These are phyloP conservation scores for Cricetomys ansorgei DNA, from an alignment of 2,113 vertebrate genomes.

Conservation along the genomic window DNA sequence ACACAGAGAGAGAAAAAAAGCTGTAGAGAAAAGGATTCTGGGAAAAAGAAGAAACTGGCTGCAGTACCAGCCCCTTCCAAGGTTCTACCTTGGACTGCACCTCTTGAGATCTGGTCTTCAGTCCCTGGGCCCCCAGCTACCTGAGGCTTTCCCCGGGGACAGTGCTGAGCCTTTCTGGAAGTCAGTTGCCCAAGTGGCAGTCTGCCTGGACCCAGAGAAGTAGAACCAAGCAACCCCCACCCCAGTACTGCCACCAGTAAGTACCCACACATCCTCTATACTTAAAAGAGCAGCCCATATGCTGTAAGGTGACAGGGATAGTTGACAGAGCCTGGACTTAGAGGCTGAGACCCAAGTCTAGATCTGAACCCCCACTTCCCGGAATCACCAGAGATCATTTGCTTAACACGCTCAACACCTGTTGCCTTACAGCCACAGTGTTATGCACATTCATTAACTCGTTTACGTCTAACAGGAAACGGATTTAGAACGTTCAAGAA, in stretches of 20 bases:
- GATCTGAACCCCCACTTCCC: background rate
- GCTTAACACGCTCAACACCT: no score
- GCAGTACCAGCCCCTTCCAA: background rate
- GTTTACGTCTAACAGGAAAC: background rate
- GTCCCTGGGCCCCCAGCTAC: background rate
- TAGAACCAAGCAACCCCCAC: background rate
- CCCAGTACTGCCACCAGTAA: background rate
- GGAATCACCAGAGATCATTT: background rate
- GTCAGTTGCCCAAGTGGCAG: background rate
- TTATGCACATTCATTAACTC: no score
- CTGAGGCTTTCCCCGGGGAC: background rate
- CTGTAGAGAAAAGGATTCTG: slow-evolving; percentile 76
- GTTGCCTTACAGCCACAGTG: background rate
- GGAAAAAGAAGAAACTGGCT: slow-evolving; percentile 72
- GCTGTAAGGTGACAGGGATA: background rate
- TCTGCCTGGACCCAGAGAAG: background rate
- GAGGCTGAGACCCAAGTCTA: background rate
- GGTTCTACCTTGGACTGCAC: background rate
- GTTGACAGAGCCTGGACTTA: background rate
- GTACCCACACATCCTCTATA: background rate
- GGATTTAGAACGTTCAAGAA: background rate
- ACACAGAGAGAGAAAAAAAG: slow-evolving; percentile 81
- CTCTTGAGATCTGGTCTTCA: background rate
- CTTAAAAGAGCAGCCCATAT: background rate
- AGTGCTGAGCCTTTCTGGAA: background rate